Conservation (phyloP, 1,140 invertebrate species). For the Laodelphax striatellus region DNA sequence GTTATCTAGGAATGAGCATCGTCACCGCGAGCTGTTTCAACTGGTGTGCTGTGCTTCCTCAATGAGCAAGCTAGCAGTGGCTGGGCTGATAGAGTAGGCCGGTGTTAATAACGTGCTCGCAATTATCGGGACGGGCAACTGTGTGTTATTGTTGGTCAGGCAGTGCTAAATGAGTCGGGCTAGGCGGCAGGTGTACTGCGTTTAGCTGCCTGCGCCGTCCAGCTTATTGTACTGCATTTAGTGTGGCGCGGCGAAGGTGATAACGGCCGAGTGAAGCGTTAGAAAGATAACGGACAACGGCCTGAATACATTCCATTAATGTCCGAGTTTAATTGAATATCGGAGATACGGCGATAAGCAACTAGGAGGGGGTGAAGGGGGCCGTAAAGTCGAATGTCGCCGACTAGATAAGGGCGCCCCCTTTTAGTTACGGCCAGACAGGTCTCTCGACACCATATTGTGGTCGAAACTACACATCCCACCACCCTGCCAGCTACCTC, state of each 20-base stretch:
- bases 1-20: too few species aligned
- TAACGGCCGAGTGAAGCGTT: not conserved
- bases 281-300: not conserved
- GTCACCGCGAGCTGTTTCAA: too few species aligned
- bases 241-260: not conserved
- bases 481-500: not conserved
- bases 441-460: not conserved
- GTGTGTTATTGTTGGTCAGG: too few species aligned
- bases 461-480: not conserved
- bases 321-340: slow-evolving; percentile 3
- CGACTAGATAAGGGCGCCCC: not conserved
- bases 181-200: too few species aligned
- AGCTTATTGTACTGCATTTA: too few species aligned
- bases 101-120: too few species aligned
- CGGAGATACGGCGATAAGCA: not conserved
- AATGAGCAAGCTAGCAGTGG: too few species aligned
- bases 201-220: too few species aligned
- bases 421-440: not conserved
- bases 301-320: slow-evolving; percentile 1
- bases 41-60: too few species aligned
- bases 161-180: too few species aligned
- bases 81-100: too few species aligned
- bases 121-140: too few species aligned
- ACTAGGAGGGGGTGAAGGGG: not conserved
- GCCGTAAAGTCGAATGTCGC: slow-evolving; percentile 1